Conservation (phyloP, 2,888 invertebrate genomes). For the Kryphioiulus occultus region DNA sequence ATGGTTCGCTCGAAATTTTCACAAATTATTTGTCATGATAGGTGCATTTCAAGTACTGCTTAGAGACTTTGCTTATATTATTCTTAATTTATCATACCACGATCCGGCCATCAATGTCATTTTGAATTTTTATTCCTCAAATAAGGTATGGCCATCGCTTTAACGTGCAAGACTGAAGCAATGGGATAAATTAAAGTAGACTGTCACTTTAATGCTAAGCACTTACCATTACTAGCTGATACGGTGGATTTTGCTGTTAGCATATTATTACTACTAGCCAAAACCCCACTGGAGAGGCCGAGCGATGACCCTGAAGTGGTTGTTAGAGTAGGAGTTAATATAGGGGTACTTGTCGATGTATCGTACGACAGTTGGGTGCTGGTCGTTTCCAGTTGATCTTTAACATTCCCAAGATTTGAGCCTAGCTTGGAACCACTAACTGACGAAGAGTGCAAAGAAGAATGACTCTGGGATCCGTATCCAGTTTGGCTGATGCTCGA, state of each 20-base stretch:
- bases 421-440: not conserved
- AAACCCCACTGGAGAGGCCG: slow-evolving; percentile 39
- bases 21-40: no score
- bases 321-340: slow-evolving; percentile 54
- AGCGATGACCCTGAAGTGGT: slow-evolving; percentile 49
- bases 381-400: slow-evolving; percentile 39
- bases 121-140: no score
- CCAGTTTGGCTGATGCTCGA: slow-evolving; percentile 45
- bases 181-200: no score
- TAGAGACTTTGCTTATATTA: no score
- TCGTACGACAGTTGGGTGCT: slow-evolving; percentile 53
- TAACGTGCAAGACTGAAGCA: no score
- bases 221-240: slow-evolving; percentile 40
- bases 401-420: slow-evolving; percentile 28
- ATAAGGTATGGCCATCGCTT: no score
- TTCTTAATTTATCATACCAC: no score
- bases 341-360: slow-evolving; percentile 54
- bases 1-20: no score
- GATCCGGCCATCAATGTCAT: no score
- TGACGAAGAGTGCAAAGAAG: slow-evolving; percentile 23
- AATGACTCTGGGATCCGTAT: slow-evolving; percentile 28
- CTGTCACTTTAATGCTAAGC: no score
- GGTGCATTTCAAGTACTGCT: no score
- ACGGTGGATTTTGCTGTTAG: slow-evolving; percentile 26
- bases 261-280: not conserved